These are phyloP conservation scores for Augiades crinisus DNA, from an alignment of 2,888 invertebrate species.

Conservation along the genomic window DNA sequence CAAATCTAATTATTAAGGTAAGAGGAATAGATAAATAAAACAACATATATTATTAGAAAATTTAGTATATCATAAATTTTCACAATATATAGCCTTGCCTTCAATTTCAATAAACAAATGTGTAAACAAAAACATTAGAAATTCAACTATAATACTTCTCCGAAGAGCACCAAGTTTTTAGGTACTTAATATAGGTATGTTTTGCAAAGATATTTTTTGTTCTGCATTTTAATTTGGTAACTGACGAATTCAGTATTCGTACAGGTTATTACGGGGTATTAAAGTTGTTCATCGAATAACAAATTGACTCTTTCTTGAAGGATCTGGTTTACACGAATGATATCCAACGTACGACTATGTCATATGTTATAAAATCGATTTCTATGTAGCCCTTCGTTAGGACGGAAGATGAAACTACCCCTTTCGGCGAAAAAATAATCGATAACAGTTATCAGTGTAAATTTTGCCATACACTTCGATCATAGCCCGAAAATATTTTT, in stretches of 20 bases:
- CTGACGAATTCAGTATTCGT: not conserved
- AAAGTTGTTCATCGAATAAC: too few relatives aligned
- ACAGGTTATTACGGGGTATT: not conserved
- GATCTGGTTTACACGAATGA: too few relatives aligned
- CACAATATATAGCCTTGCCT: slow-evolving; percentile 60
- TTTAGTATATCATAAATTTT: slow-evolving; percentile 72
- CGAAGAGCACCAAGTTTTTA: slow-evolving; percentile 49
- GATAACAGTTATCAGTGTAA: not conserved
- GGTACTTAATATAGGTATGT: slow-evolving; percentile 1
- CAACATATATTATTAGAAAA: slow-evolving; percentile 58
- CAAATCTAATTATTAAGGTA: too few relatives aligned
- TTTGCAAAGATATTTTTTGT: not conserved
- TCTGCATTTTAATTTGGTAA: not conserved
- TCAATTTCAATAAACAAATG: slow-evolving; percentile 53
- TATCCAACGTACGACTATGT: too few relatives aligned
- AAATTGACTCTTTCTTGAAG: too few relatives aligned
- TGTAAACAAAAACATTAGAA: slow-evolving; percentile 61
- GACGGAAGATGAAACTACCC: not conserved
- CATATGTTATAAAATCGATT: too few relatives aligned
- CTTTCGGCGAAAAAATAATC: not conserved
- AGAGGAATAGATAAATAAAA: slow-evolving; percentile 18
- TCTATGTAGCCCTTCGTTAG: not conserved
- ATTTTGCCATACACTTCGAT: not conserved
- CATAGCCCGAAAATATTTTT: too few relatives aligned
- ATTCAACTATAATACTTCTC: slow-evolving; percentile 62